Conservation (phyloP, 2,888 invertebrate species). For the Drosophila paranaensis region DNA sequence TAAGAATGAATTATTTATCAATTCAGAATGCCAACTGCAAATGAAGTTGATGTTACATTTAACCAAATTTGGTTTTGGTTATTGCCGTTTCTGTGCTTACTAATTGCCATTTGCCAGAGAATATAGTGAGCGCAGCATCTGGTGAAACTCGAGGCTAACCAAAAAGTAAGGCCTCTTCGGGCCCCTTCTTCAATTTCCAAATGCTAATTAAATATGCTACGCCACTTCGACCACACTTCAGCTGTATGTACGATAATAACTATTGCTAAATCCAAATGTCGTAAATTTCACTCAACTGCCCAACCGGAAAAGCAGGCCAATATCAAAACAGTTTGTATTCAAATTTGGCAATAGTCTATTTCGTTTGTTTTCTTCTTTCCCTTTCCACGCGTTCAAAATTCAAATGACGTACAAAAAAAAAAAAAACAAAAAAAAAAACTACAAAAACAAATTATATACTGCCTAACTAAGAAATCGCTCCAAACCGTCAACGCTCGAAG, state of each 20-base stretch:
- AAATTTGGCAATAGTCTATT: conserved; percentile 50
- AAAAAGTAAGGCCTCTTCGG: conserved; percentile 53
- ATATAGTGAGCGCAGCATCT: conserved; percentile 17
- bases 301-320: conserved; percentile 54
- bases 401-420: conserved; percentile 25
- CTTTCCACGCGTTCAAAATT: conserved; percentile 21
- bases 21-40: conserved; percentile 68
- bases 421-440: conserved; percentile 11
- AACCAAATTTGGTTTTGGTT: conserved; percentile 72
- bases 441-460: neutral
- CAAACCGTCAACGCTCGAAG: conserved; percentile 54
- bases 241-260: neutral
- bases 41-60: conserved; percentile 82
- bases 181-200: conserved; percentile 11
- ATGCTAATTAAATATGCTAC: conserved; percentile 10
- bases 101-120: conserved; percentile 62
- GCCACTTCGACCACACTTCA: neutral
- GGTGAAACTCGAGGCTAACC: conserved; percentile 63
- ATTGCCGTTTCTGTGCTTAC: conserved; percentile 53
- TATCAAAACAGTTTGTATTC: conserved; percentile 29
- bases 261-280: conserved; percentile 35
- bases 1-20: conserved; percentile 78
- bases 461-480: conserved; percentile 31
- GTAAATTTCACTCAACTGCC: conserved; percentile 53
- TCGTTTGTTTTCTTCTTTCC: conserved; percentile 27